Evolutionary conservation across 2,888 invertebrate species (phyloP), one percentile per base, ranked within the genome.

Genomic region (Ochropleura plecta): DNA sequence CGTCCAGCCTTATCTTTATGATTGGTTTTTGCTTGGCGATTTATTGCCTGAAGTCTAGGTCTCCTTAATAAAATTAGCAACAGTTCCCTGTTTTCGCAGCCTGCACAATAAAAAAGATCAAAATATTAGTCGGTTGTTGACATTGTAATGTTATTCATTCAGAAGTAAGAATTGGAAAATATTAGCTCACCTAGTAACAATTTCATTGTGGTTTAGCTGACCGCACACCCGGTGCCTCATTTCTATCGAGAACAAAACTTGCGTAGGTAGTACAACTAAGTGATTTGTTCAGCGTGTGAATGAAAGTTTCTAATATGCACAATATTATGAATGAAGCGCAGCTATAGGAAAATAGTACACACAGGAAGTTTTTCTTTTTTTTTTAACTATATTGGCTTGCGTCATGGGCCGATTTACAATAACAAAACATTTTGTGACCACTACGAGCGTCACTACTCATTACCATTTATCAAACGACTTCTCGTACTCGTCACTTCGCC

Each of bases 161-260:
- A 30, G 40, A 46, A 40, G 30, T 55, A 51, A 71, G 3, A 64
- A 46, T 46, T 30, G 46, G 30, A 51, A 30, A 51, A 63, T 46
- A 49, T 48, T 74, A 20, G 8, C 30, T 12, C 20, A 18, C 51
- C 65, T 78, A 81, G 55, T 67, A 81, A 73, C 30, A 63, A 53
- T 63, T 75, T 46, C 18, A 14, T 68, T 78, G 64, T 53, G 80
- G 63, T 63, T 74, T 62, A 30, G 42, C 51, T 42, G 57, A 75
- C 78, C 76, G n/a, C 78, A 79, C 30, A 20, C n/a, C 60, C 48
- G n/a, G 55, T 73, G 60, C 30, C 20, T 74, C 55, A 81, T 80
- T 44, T 57, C 49, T 42, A 46, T 57, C 40, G 46, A 63, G 16
- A 75, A 75, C 46, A 60, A n/a, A 79, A 42, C 59, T 67, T 68